Evolutionary conservation across 2,888 invertebrate species (phyloP).

Genomic region (Frankliniella intonsa): DNA sequence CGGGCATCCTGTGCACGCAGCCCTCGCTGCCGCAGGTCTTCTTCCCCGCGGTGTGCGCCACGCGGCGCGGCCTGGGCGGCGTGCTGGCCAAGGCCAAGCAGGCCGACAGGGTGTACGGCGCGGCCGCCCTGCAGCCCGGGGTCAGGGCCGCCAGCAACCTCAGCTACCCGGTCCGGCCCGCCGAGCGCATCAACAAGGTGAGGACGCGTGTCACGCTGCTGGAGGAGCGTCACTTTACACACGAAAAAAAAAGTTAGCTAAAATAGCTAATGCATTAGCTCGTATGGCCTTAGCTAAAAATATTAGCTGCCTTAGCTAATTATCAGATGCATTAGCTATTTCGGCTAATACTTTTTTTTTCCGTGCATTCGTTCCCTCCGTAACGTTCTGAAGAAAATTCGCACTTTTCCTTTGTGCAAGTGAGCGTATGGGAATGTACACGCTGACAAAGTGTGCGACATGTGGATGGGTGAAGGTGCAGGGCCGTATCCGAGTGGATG

Average conservation of each 20-base stretch:
- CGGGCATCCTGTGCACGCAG: slow-evolving; percentile 11
- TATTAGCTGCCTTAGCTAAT: too few species aligned
- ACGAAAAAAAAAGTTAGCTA: neutral
- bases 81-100: neutral
- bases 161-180: neutral
- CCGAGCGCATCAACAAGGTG: slow-evolving; percentile 22
- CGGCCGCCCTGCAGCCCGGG: neutral
- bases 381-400: too few species aligned
- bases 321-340: too few species aligned
- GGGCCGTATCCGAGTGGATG: too few species aligned
- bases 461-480: too few species aligned
- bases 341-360: too few species aligned
- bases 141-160: neutral
- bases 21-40: slow-evolving; percentile 10
- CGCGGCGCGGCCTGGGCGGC: neutral
- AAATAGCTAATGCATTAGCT: too few species aligned
- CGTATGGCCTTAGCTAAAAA: too few species aligned
- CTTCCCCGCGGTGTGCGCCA: neutral
- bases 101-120: slow-evolving; percentile 3
- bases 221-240: neutral
- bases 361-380: too few species aligned
- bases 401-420: too few species aligned
- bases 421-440: too few species aligned
- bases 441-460: too few species aligned
- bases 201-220: neutral